Evolutionary conservation across 2,888 invertebrate species (phyloP).

Genomic region (Agrenia bidenticulata): DNA sequence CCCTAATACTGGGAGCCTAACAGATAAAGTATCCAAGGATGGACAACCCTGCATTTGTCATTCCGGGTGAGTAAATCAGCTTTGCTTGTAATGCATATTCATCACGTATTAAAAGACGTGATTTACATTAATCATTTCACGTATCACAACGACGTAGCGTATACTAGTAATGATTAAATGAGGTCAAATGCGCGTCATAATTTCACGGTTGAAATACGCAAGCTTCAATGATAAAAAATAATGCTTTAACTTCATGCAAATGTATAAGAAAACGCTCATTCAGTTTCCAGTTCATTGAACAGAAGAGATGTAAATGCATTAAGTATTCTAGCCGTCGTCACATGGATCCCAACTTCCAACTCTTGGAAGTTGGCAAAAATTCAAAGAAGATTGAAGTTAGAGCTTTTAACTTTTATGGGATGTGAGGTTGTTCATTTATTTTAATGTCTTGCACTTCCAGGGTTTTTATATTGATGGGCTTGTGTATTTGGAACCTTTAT

Average conservation of each 20-base stretch:
- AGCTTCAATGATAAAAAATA: too few relatives aligned
- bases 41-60: constrained; percentile 64
- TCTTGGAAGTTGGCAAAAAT: neutral
- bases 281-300: constrained; percentile 1
- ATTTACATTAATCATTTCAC: too few relatives aligned
- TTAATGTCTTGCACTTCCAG: neutral
- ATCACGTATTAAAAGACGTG: neutral
- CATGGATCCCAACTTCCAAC: neutral
- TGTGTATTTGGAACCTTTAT: neutral
- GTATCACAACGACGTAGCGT: too few relatives aligned
- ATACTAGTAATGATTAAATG: too few relatives aligned
- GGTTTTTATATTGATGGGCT: neutral
- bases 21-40: constrained; percentile 69
- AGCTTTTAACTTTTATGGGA: neutral
- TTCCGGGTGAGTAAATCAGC: constrained; percentile 50
- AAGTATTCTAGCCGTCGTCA: too few relatives aligned
- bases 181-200: too few relatives aligned
- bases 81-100: neutral
- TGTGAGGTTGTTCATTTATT: neutral
- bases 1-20: constrained; percentile 79
- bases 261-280: neutral
- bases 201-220: too few relatives aligned
- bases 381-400: neutral
- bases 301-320: neutral
- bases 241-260: too few relatives aligned